These are phyloP conservation scores for Meloe dianella DNA, from an alignment of 2,888 invertebrate species.

Conservation along the genomic window DNA sequence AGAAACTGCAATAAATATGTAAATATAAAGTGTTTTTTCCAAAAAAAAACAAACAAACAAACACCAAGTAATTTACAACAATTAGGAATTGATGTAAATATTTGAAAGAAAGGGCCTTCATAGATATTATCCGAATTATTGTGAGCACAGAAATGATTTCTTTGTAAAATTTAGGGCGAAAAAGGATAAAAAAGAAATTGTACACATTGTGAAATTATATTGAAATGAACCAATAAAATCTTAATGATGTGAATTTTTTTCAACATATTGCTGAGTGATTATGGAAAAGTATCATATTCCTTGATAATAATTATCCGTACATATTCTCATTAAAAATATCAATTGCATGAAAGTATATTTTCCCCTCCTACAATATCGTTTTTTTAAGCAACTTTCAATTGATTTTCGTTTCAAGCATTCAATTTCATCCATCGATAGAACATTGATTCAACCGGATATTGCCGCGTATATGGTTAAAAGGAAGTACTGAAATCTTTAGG, in stretches of 20 bases:
- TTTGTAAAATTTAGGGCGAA: slow-evolving; percentile 3
- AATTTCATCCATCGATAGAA: too few species aligned
- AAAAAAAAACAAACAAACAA: background rate
- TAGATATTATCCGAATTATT: slow-evolving; percentile 17
- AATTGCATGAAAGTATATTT: background rate
- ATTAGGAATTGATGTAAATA: slow-evolving; percentile 16
- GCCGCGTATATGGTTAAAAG: too few species aligned
- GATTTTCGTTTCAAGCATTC: too few species aligned
- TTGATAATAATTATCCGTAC: background rate
- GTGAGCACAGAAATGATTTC: slow-evolving; percentile 1
- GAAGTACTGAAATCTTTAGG: too few species aligned
- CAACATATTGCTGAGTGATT: too few species aligned
- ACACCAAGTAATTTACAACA: slow-evolving; percentile 10
- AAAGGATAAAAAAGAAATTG: background rate
- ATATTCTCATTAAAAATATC: background rate
- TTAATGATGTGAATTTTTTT: too few species aligned
- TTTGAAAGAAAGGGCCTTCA: slow-evolving; percentile 7
- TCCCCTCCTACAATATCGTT: too few species aligned
- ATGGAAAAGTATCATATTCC: too few species aligned
- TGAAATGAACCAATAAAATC: background rate
- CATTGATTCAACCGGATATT: background rate
- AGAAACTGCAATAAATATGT: slow-evolving; percentile 12
- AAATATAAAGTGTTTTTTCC: background rate
- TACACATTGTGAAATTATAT: background rate
- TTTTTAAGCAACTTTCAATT: too few species aligned